phyloP scores from a whole-genome alignment of 92 coral and sea anemone species.

The Montipora capitata region DNA sequence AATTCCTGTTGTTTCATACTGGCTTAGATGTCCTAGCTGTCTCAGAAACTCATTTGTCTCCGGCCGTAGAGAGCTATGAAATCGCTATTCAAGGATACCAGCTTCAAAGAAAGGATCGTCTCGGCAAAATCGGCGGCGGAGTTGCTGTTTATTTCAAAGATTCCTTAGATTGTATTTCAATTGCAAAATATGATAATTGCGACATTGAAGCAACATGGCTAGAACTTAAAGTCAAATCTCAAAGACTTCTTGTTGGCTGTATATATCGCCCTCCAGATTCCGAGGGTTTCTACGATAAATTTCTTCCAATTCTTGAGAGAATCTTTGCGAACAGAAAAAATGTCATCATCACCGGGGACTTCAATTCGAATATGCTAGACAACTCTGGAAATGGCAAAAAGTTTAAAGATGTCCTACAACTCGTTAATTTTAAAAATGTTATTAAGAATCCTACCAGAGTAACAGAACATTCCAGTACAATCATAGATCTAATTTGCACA shows the following conservation, averaged over 20 bases:
- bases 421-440: conserved; percentile 19
- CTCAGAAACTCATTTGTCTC: conserved; percentile 25
- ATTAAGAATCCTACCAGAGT: conserved; percentile 10
- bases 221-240: too few relatives aligned
- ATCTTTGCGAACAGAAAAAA: not conserved
- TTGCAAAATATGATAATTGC: conserved; percentile 1
- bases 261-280: too few relatives aligned
- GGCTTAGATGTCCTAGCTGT: not conserved
- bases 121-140: too few relatives aligned
- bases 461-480: conserved; percentile 7
- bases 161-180: conserved; percentile 20
- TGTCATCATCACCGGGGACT: conserved; percentile 36
- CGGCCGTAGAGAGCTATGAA: not conserved
- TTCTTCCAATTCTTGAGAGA: conserved; percentile 13
- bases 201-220: too few relatives aligned
- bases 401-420: conserved; percentile 20
- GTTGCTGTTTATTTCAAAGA: not conserved
- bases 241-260: too few relatives aligned
- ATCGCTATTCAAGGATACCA: not conserved
- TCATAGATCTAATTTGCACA: conserved; percentile 27
- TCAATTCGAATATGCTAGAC: too few relatives aligned
- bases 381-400: too few relatives aligned
- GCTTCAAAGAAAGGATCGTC: too few relatives aligned
- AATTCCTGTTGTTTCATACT: not conserved
- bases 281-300: too few relatives aligned